Base-by-base conservation (phyloP, 2,888 invertebrate genomes). In the Lycocerus yunnanus region DNA sequence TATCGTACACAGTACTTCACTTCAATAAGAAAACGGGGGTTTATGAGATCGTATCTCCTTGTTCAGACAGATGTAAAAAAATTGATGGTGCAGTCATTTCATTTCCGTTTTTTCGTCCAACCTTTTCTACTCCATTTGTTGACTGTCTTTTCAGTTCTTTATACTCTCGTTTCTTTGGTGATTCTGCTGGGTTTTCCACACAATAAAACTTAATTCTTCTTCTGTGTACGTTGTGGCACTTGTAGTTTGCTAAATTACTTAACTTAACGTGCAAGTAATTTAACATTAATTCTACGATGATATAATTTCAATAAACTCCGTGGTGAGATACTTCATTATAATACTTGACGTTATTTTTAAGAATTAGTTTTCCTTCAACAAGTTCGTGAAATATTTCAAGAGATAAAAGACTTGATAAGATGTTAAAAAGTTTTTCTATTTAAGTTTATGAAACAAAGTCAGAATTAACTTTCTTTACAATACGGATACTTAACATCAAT, bases 181-280 rank as follows among this genome's bases (percentile, higher is more conserved):
- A 80, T 80, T 81, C 78, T 75, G 78, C 78, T 74, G 80, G 78
- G 80, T 80, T 82, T 82, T 82, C 82, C 81, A 79, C 80, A 78
- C 82, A 81, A 82, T 82, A 81, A 82, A 82, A 80, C 79, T 80
- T 81, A 80, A 82, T 82, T 81, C 78, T 69, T 73, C 77, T 79
- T 77, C 76, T 80, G 75, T 81, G 74, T 80, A 79, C 78, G 79
- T 81, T 80, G 78, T 79, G 20, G 18, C 61, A 63, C 16, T 63
- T 18, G 78, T 74, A 80, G 77, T 80, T 71, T 60, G 61, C 70
- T 73, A 72, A 80, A 81, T 80, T 80, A 76, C 82, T 81, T 80
- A 80, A 80, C 80, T 79, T 71, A 18, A 58, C 63, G 18, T 67
- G 63, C 63, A 70, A 63, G 1, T 18, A 43, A 43, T 43, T 43